Evolutionary conservation across 2,797 vertebrate genomes (phyloP), one percentile per base, ranked within the genome.

Genomic region (Brachyrhaphis roseni): DNA sequence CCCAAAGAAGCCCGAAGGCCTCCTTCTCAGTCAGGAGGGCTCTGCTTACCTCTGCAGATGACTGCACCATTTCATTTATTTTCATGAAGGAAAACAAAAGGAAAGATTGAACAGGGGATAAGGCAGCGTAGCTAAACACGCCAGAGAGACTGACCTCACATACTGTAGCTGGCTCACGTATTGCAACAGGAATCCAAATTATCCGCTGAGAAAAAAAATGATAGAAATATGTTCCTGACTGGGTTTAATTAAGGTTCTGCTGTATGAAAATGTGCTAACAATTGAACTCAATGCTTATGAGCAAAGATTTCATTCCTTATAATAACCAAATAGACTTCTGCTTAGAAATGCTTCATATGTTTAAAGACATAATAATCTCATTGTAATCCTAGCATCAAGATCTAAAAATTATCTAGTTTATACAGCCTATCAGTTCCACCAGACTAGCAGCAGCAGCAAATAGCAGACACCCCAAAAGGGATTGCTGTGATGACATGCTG

Each of bases 31-130:
- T 94, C 91, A 88, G 89, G 89, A 90, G 90, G 85, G 90, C 90
- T 90, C 80, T 55, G 91, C 91, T 89, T 79, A 87, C 90, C 91
- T 91, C 92, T 92, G 93, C 91, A 94, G 91, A 92, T 88, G 90
- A 92, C 92, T 92, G 89, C 90, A 86, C 88, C 68, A 81, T 91
- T 95, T 94, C 91, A 93, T 94, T 93, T 93, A 91, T 94, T 94
- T 93, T 91, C 93, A 93, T 91, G 91, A 92, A 93, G 87, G 89
- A 92, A 93, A 93, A 92, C 88, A 93, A 92, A 91, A 92, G 83
- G 87, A 72, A 59, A 92, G 90, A 94, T 88, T 88, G 90, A 93
- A 88, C 81, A 83, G 89, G 89, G 86, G 89, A 93, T 89, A 86
- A 89, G 88, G 89, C 85, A 57, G 81, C 84, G 78, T 81, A 23